Base-by-base conservation (phyloP, 30 jellyfish, hydroid and myxozoan species). In the Morbakka virulenta region DNA sequence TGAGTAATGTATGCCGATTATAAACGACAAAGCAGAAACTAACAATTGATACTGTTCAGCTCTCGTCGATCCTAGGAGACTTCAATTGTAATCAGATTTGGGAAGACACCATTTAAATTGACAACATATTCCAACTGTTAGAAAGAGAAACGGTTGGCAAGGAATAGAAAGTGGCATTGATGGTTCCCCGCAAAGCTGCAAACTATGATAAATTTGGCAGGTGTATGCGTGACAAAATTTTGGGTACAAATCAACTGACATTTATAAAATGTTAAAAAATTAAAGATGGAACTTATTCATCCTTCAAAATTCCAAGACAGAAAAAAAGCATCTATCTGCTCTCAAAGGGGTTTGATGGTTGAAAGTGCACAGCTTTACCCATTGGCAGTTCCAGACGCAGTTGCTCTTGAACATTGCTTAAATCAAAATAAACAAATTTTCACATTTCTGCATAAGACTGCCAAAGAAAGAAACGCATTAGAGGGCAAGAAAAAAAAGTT, bases 281-380 rank as follows among this genome's bases (percentile, higher is more conserved):
- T 64, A 30, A 64, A 35, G 28, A 77, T 77, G 81, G 72, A 77
- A 11, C 29, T 63, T n/a, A 62, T 77, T 41, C 88, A 77, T 32
- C 88, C 88, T 33, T 34, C 81, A 74, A 50, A 74, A 74, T 74
- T 74, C 53, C 65, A 50, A 50, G 77, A 74, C 23, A 74, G 85
- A 33, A 49, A 51, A 28, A 51, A 50, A 21, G 22, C 52, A 51
- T 51, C 85, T 25, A 48, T 30, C 28, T 50, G 70, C 25, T 50
- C 50, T 61, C 85, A 74, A 52, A 74, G 28, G 32, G 85, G 53
- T 20, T 50, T 74, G 12, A 74, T 74, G 12, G 27, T 31, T 28
- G 76, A 49, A 50, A 17, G 50, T 3, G 29, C 13, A 4, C 26
- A 41, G 72, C 62, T 20, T 36, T 76, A 57, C 28, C 87, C 87